phyloP scores from a whole-genome alignment of 2,113 vertebrate species.

The Mus musculus region GRCm39 chr12:89932001-89932500 shows the following conservation, averaged over 20 bases:
- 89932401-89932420: background rate
- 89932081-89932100: background rate
- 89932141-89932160: background rate
- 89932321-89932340: background rate
- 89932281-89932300: background rate
- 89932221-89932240: background rate
- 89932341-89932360: background rate
- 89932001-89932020: background rate
- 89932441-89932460: background rate
- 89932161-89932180: background rate
- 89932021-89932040: background rate
- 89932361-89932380: background rate
- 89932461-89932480: too few relatives aligned
- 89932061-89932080: background rate
- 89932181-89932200: too few relatives aligned
- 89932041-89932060: background rate
- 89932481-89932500: background rate
- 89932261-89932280: background rate
- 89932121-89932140: background rate
- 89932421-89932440: background rate
- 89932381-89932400: background rate
- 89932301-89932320: fast-evolving
- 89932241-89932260: fast-evolving
- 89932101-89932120: background rate
- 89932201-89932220: background rate